Conservation (phyloP, 2,888 invertebrate species). For the Epinotia ramella region DNA sequence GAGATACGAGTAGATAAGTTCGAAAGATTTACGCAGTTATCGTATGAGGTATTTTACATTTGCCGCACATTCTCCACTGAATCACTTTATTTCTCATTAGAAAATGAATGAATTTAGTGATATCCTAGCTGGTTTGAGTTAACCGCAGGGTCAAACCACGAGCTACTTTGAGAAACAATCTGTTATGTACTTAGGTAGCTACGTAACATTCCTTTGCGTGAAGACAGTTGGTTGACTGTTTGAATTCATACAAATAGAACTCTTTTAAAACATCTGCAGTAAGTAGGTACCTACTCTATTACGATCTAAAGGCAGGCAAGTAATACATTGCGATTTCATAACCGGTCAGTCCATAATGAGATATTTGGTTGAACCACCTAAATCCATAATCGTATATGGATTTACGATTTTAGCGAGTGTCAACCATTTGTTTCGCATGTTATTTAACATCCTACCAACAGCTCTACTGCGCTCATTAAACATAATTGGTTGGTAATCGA, state of each 20-base stretch:
- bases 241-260: not conserved
- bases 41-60: no score
- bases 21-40: no score
- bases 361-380: no score
- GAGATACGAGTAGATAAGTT: no score
- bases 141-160: conserved; percentile 40
- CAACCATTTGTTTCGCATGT: conserved; percentile 4
- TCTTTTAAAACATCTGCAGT: not conserved
- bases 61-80: no score
- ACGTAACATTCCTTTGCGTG: conserved; percentile 5
- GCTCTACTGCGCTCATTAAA: conserved; percentile 22
- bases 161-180: conserved; percentile 32
- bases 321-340: no score
- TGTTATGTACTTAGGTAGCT: not conserved
- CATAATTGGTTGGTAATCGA: conserved; percentile 36
- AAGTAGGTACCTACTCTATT: not conserved
- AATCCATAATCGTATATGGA: no score
- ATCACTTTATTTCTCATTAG: not conserved
- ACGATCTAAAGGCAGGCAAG: not conserved
- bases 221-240: conserved; percentile 6
- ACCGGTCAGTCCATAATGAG: no score
- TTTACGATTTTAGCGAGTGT: no score
- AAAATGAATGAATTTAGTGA: not conserved
- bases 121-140: conserved; percentile 2
- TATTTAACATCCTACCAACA: conserved; percentile 16